A percentile compares a stretch with the other conserved stretches of the same genome.
These are phyloP conservation scores for Fukomys damarensis DNA, from an alignment of 2,113 vertebrate species.

Conservation along the genomic window DNA sequence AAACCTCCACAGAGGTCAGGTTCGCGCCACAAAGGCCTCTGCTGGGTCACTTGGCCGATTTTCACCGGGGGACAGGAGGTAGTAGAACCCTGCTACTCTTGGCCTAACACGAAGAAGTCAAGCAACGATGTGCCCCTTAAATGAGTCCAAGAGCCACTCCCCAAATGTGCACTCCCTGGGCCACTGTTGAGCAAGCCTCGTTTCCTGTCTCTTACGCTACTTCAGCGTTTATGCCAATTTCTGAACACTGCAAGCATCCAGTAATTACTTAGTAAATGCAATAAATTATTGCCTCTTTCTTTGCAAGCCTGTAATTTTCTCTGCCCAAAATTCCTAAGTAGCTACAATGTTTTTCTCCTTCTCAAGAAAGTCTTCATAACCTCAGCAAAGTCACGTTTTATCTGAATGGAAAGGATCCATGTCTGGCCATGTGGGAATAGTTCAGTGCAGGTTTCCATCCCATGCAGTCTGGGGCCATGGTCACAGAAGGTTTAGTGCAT, in stretches of 20 bases:
- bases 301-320: neutral
- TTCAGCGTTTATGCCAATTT: conserved; percentile 34
- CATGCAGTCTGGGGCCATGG: neutral
- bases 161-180: neutral
- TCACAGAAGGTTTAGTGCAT: neutral
- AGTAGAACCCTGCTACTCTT: neutral
- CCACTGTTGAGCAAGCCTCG: neutral
- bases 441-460: neutral
- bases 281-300: conserved; percentile 30
- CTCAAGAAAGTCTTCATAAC: neutral
- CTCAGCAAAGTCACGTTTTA: neutral
- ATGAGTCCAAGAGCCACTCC: neutral
- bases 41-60: neutral
- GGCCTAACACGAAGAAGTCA: neutral
- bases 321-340: neutral
- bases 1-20: neutral
- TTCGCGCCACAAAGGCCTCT: neutral
- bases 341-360: neutral
- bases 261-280: conserved; percentile 46
- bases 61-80: fast-evolving
- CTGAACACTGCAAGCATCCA: conserved; percentile 32
- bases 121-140: neutral
- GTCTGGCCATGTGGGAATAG: neutral
- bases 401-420: neutral
- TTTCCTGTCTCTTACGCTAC: conserved; percentile 8